Evolutionary conservation across 2,888 invertebrate species (phyloP), one percentile per base, ranked within the genome.

Genomic region (Drosophila anceps): DNA sequence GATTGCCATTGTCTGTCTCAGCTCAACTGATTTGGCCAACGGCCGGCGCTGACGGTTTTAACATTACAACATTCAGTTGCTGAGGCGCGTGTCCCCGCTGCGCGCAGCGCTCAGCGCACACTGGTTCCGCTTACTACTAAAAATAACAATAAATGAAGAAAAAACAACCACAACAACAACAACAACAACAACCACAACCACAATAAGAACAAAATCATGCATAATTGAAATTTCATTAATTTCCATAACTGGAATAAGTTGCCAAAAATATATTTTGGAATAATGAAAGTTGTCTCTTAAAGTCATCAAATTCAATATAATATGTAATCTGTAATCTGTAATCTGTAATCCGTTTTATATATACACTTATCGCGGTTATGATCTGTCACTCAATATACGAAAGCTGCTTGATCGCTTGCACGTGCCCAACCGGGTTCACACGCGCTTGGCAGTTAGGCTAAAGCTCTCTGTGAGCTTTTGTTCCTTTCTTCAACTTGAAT

Each of bases 21-120:
- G 68, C 41, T 61, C 58, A 72, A 84, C 89, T 84, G 84, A 84
- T 83, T 68, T 69, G 60, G 63, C 58, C 24, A 65, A 24, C 44
- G 50, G 61, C 31, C n/a, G 12, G 53, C 24, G 63, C 60, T 68
- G 73, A 35, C 62, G 41, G 64, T 84, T 89, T 81, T 78, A 79
- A 81, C 60, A 79, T 83, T 81, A 85, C 81, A 88, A 66, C 68
- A 71, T 57, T 61, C 57, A 53, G 24, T 6, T 46, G 4, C 15
- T 15, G 6, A 13, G 2, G 20, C 43, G 12, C 43, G 43, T 24
- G 2, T 24, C 4, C 24, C 15, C 15, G 6, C 6, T 2, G 20
- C 43, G 18, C 43, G 43, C 37, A 7, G 12, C 24, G 8, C 24
- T 3, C 24, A 43, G 43, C 35, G 68, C 68, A 76, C 76, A 76